Evolutionary conservation across 2,888 invertebrate species (phyloP).

Genomic region (Pseudolycoriella hygida): DNA sequence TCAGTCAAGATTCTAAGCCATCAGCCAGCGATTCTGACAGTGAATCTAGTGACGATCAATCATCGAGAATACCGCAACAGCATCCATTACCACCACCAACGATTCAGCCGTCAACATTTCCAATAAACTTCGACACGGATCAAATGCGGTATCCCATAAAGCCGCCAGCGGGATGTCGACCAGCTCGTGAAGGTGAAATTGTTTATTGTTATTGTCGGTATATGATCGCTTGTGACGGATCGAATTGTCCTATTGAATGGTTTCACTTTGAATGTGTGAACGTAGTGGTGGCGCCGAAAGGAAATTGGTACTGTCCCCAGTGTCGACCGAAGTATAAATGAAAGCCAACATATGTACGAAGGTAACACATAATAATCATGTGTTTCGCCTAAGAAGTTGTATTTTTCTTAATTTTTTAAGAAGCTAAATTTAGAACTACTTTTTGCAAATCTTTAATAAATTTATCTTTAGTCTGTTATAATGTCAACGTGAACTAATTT

Average conservation of each 20-base stretch:
- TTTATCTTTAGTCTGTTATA: too few relatives aligned
- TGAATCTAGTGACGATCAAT: slow-evolving; percentile 33
- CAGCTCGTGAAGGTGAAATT: slow-evolving; percentile 39
- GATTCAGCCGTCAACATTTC: slow-evolving; percentile 13
- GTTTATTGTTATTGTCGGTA: slow-evolving; percentile 82
- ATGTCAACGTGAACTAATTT: too few relatives aligned
- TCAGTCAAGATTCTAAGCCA: slow-evolving; percentile 6
- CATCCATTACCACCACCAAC: background rate
- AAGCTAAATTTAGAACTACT: too few relatives aligned
- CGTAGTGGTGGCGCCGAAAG: slow-evolving; percentile 89
- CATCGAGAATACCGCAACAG: slow-evolving; percentile 8
- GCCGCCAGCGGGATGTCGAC: slow-evolving; percentile 3
- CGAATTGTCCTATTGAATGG: slow-evolving; percentile 90
- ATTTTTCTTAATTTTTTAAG: too few relatives aligned
- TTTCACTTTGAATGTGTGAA: slow-evolving; percentile 98
- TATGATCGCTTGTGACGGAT: slow-evolving; percentile 85
- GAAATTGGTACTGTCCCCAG: slow-evolving; percentile 95
- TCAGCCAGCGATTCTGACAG: slow-evolving; percentile 17
- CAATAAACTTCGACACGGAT: slow-evolving; percentile 8
- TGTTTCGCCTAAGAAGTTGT: too few relatives aligned
- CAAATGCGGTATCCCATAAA: slow-evolving; percentile 3
- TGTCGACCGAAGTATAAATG: slow-evolving; percentile 41
- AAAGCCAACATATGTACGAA: background rate
- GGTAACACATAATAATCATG: background rate
- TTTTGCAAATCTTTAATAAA: too few relatives aligned